A percentile compares a stretch with the other conserved stretches of the same genome.
These are phyloP conservation scores for Polydrusus cervinus DNA, from an alignment of 2,888 invertebrate genomes.

Conservation along the genomic window DNA sequence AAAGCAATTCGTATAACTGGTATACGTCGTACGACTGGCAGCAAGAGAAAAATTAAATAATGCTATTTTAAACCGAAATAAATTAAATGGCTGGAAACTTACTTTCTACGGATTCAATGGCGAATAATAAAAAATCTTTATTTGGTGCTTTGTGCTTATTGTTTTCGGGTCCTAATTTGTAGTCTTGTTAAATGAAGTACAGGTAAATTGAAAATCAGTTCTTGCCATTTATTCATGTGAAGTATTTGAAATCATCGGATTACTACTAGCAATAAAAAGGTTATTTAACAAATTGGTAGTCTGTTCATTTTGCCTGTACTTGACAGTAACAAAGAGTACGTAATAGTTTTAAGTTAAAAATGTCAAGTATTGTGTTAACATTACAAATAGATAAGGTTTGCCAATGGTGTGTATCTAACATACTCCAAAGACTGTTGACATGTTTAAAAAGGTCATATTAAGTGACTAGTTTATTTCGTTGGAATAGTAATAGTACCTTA, in stretches of 20 bases:
- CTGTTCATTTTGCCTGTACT: constrained; percentile 4
- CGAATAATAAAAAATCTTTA: background rate
- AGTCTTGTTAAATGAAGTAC: background rate
- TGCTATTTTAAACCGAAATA: too few species aligned
- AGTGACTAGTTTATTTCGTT: too few species aligned
- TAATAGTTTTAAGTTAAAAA: constrained; percentile 27
- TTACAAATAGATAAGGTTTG: constrained; percentile 32
- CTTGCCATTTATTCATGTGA: background rate
- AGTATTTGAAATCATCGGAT: background rate
- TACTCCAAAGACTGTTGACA: constrained; percentile 7
- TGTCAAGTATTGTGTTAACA: constrained; percentile 22
- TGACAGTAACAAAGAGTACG: background rate
- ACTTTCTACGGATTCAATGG: too few species aligned
- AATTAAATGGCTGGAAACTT: too few species aligned
- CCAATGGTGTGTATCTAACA: constrained; percentile 18
- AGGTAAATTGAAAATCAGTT: background rate
- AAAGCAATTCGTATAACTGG: too few species aligned
- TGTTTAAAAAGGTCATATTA: background rate
- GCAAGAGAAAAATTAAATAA: too few species aligned
- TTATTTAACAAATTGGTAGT: background rate
- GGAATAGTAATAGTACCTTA: too few species aligned
- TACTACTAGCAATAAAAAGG: too few species aligned
- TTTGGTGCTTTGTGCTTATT: background rate
- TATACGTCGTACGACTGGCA: too few species aligned
- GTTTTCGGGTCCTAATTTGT: constrained; percentile 29